Conservation (phyloP, 2,113 vertebrate genomes). For the Microcebus tavaratra region DNA sequence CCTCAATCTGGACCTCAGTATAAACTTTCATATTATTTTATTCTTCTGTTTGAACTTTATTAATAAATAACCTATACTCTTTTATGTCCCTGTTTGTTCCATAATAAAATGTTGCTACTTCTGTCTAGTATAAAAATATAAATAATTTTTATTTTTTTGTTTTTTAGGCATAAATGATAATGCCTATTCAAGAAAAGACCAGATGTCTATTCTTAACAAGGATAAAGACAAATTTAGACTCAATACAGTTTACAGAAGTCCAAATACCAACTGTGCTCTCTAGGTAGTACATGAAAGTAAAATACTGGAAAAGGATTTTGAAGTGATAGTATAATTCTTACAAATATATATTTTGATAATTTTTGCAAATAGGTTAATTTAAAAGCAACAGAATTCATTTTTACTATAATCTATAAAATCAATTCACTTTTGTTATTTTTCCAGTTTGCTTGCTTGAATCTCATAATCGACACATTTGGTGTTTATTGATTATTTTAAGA, state of each 20-base stretch:
- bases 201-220: background rate
- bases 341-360: background rate
- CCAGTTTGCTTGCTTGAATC: slow-evolving; percentile 22
- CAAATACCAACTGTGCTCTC: background rate
- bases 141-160: background rate
- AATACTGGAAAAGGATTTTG: background rate
- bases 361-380: background rate
- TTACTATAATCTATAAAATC: background rate
- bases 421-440: slow-evolving; percentile 14
- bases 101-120: slow-evolving; percentile 12
- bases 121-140: background rate
- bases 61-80: background rate
- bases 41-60: background rate
- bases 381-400: slow-evolving; percentile 7
- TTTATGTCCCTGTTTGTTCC: background rate
- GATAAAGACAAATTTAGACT: background rate
- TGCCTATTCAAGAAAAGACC: background rate
- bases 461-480: background rate
- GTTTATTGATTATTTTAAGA: slow-evolving; percentile 53
- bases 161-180: background rate
- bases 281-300: slow-evolving; percentile 1
- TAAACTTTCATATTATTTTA: slow-evolving; percentile 28
- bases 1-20: background rate
- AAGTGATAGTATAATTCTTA: background rate
- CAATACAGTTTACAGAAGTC: background rate